Evolutionary conservation across 2,113 vertebrate genomes (phyloP), one percentile per base, ranked within the genome.

Genomic region (Rattus rattus): DNA sequence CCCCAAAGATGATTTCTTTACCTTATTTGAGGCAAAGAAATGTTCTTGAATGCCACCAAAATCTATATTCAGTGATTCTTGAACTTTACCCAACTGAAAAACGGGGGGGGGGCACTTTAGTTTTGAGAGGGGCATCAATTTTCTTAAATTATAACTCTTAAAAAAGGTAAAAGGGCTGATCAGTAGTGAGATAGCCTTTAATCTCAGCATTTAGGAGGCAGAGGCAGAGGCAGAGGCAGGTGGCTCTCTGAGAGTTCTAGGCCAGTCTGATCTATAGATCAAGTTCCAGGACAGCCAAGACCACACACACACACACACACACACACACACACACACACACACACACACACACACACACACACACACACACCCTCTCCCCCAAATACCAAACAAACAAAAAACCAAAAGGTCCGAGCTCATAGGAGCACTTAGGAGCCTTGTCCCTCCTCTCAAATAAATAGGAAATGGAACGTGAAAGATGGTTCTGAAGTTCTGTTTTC

Each of bases 111-210:
- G 22, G 43, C n/a, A n/a, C 30, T 88, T 59, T 16, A 87, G 54
- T 84, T 92, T 12, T 83, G 43, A 96, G 56, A 94, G 59, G 61
- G 7, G 88, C 95, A 96, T 93, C 52, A 95, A 85, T 65, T 85
- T 96, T 47, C 26, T 91, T 43, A 95, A 92, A 94, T 93, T 94
- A 90, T 87, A 92, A 73, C 16, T 0, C 7, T 61, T 91, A 54
- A 69, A 88, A 94, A 88, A 72, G 19, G 26, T 39, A 73, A 72
- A 88, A 54, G 33, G 65, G 52, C 26, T 10, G 36, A 43, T 24
- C 22, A 13, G 20, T 24, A 26, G 39, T 43, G 39, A 43, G 19
- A 22, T 4, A 75, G 4, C 9, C 22, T 47, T 24, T 75, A 75
- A 43, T 75, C 39, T 22, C n/a, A 43, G 73, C n/a, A 73, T n/a